Evolutionary conservation across 2,888 invertebrate genomes (phyloP), one percentile per base, ranked within the genome.

Genomic region (Strigamia crassipes): DNA sequence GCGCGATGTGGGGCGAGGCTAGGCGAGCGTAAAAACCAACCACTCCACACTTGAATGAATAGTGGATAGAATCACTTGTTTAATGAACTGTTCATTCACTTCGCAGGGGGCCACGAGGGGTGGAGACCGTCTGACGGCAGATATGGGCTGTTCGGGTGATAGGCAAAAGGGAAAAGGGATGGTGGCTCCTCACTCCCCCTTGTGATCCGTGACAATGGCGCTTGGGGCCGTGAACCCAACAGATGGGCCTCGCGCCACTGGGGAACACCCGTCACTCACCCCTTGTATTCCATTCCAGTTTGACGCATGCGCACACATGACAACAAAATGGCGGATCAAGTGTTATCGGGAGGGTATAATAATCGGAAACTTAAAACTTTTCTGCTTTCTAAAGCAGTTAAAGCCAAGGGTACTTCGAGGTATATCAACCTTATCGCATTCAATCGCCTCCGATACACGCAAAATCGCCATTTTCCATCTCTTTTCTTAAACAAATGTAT

Each of bases 1-100:
- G 27, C n/a, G 27, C 27, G 27, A 27, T 27, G 27, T 27, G 27
- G 27, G 27, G 27, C 27, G 27, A 27, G 27, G 27, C 27, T 27
- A 51, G 51, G 66, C 21, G 66, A 21, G 27, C 66, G 66, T 23
- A 66, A 66, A 66, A 66, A 66, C 66, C 66, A 23, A 66, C 12
- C 66, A 66, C 66, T 66, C 66, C 27, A 66, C 66, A 66, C 66
- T 6, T 66, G 66, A 66, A 66, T 66, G 66, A 66, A 66, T 66
- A 66, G 66, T 66, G 66, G 66, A 66, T 66, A 66, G 66, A 66
- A 66, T 66, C 66, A 66, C 66, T 66, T 66, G 66, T 66, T 66
- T 66, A 66, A 66, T 66, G 66, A 66, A 66, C 66, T 66, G 66
- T 66, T 66, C 66, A 66, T 66, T 66, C 66, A 66, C 66, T 66